phyloP scores from a whole-genome alignment of 2,888 invertebrate species.

The Sepiola atlantica region DNA sequence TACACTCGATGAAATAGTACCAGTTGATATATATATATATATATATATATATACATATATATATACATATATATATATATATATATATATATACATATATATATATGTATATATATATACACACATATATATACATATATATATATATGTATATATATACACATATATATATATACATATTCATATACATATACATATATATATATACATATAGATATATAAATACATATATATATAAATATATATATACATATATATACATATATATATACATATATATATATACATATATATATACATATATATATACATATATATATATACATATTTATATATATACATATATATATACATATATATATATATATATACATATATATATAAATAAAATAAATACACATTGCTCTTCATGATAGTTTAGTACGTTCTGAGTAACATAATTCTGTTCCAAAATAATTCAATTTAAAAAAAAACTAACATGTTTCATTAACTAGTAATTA shows the following conservation, averaged over 20 bases:
- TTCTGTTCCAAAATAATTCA: too few species aligned
- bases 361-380: background rate
- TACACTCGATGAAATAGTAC: too few species aligned
- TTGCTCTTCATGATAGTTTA: too few species aligned
- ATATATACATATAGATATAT: background rate
- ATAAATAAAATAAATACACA: too few species aligned
- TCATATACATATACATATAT: background rate
- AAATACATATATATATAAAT: background rate
- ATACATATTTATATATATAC: background rate
- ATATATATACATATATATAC: background rate
- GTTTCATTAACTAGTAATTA: too few species aligned
- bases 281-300: background rate
- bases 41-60: conserved; percentile 17
- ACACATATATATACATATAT: background rate
- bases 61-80: conserved; percentile 2
- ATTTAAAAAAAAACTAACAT: too few species aligned
- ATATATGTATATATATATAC: background rate
- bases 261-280: background rate
- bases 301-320: background rate
- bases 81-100: conserved; percentile 3
- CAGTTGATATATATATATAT: too few species aligned
- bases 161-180: background rate
- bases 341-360: background rate
- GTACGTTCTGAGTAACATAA: too few species aligned
- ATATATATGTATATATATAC: background rate